Conservation (phyloP, 2,888 invertebrate species). For the Drosophila mettleri region DNA sequence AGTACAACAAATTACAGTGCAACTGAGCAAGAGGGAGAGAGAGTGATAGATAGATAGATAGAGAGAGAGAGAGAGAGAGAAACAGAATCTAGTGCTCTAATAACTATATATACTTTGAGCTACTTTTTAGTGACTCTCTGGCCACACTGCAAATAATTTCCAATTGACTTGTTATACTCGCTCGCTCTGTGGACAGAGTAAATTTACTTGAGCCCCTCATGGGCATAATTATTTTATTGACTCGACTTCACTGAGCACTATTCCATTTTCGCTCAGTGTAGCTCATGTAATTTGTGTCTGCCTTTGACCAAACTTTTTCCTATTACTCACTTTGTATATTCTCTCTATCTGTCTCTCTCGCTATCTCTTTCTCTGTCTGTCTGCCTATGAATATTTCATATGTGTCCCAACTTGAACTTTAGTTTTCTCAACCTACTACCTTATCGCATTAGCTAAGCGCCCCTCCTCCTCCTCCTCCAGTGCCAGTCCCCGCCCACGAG, state of each 20-base stretch:
- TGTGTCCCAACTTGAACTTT: slow-evolving; percentile 25
- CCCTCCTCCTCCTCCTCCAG: neutral
- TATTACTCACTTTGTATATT: neutral
- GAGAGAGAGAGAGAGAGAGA: neutral
- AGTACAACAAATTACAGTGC: slow-evolving; percentile 18
- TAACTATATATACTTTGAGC: neutral
- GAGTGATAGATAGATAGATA: neutral
- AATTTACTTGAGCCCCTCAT: neutral
- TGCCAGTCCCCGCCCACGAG: neutral
- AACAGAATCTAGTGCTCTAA: neutral
- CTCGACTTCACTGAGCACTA: neutral
- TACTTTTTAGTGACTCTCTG: slow-evolving; percentile 7
- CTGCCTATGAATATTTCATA: slow-evolving; percentile 55
- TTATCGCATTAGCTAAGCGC: neutral
- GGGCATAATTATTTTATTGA: too few relatives aligned
- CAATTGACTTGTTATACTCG: too few relatives aligned
- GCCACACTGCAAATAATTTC: slow-evolving; percentile 1
- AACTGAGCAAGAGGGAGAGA: neutral
- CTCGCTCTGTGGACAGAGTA: neutral
- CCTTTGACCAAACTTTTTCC: neutral
- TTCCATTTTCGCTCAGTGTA: neutral
- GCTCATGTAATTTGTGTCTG: neutral
- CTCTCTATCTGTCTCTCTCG: neutral
- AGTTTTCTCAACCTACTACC: slow-evolving; percentile 3
- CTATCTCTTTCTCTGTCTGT: neutral